A percentile compares a stretch with the other conserved stretches of the same genome.
Conservation (phyloP, 2,113 vertebrate genomes). For the Megatriorchis doriae region DNA sequence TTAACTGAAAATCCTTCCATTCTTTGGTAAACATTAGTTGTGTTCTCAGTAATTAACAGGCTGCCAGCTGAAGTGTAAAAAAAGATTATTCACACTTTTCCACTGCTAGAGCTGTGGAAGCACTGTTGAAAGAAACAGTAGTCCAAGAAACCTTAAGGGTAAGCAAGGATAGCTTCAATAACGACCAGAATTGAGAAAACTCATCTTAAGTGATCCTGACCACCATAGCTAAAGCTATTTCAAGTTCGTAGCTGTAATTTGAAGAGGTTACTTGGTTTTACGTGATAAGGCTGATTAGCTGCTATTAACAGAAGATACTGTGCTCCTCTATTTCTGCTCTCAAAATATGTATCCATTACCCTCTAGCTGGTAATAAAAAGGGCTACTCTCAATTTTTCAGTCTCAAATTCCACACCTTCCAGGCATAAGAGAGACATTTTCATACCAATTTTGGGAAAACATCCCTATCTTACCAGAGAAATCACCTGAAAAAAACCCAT, state of each 20-base stretch:
- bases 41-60: neutral
- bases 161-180: neutral
- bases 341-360: neutral
- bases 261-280: neutral
- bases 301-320: neutral
- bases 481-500: neutral
- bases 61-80: neutral
- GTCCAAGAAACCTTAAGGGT: neutral
- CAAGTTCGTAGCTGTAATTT: neutral
- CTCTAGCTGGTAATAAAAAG: neutral
- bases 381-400: neutral
- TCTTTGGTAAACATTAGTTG: neutral
- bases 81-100: neutral
- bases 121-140: neutral
- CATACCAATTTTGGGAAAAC: neutral
- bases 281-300: neutral
- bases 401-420: neutral
- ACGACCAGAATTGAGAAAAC: neutral
- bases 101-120: neutral
- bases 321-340: neutral
- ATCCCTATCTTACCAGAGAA: neutral
- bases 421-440: neutral
- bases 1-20: neutral
- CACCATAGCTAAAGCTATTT: neutral
- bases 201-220: neutral